Conservation (phyloP, 2,888 invertebrate genomes). For the Chymomyza procnemis region DNA sequence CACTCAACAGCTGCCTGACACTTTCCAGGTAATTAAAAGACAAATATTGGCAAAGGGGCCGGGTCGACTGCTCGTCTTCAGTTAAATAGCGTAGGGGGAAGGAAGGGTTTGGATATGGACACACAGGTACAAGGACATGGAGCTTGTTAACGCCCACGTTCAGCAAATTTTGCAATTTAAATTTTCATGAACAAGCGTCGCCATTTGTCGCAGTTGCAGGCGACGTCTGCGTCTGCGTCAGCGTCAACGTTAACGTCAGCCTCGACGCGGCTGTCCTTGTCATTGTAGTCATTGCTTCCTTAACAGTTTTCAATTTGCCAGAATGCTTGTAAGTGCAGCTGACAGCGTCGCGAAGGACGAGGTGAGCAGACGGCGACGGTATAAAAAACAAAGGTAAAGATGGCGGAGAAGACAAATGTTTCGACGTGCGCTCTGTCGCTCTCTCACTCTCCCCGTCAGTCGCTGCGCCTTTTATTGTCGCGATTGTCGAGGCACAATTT, state of each 20-base stretch:
- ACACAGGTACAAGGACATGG: not conserved
- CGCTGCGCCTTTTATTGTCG: conserved; percentile 41
- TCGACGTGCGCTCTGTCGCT: conserved; percentile 8
- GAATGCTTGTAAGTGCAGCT: conserved; percentile 69
- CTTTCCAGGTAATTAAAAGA: conserved; percentile 63
- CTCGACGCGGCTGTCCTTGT: conserved; percentile 19
- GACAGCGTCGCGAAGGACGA: conserved; percentile 57
- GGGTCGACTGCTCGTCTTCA: no score
- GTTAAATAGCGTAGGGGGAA: not conserved
- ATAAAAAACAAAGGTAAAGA: not conserved
- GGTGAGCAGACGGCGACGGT: conserved; percentile 26
- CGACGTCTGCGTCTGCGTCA: conserved; percentile 20
- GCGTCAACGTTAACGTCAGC: conserved; percentile 26
- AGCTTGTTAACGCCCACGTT: conserved; percentile 47
- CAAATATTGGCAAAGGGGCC: conserved; percentile 53
- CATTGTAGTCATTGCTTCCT: conserved; percentile 30
- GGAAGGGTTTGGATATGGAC: not conserved
- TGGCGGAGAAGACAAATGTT: not conserved
- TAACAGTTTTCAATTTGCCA: conserved; percentile 71
- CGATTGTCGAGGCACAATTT: conserved; percentile 54
- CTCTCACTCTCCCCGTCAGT: conserved; percentile 7
- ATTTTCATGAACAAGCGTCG: conserved; percentile 70
- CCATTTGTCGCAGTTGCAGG: conserved; percentile 66
- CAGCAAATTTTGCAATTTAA: conserved; percentile 70
- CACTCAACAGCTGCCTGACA: conserved; percentile 48